Evolutionary conservation across 2,888 invertebrate genomes (phyloP).

Genomic region (Drosophila colorata): DNA sequence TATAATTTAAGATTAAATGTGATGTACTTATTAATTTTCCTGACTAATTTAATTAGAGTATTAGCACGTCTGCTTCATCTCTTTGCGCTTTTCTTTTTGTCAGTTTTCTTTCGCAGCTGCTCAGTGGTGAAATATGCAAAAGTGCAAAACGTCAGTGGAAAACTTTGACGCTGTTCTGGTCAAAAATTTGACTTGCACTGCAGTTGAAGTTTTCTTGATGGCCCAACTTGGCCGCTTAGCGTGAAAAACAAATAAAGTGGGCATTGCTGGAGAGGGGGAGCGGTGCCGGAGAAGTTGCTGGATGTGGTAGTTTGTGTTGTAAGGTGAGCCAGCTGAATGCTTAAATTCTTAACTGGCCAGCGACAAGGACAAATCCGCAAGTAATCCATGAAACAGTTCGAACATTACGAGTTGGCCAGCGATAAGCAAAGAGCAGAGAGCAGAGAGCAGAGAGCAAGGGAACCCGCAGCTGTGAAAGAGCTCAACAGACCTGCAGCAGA

Average conservation of each 20-base stretch:
- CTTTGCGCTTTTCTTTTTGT: conserved; percentile 16
- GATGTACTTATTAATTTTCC: too few relatives aligned
- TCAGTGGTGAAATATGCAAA: conserved; percentile 75
- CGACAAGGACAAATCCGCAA: conserved; percentile 74
- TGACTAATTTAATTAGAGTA: conserved; percentile 15
- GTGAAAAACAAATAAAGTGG: conserved; percentile 77
- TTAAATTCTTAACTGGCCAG: conserved; percentile 57
- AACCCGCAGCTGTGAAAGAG: conserved; percentile 40
- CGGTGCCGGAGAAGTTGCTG: neutral
- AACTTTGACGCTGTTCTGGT: conserved; percentile 76
- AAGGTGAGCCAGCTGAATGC: conserved; percentile 42
- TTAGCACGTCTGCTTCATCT: neutral
- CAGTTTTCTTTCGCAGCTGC: conserved; percentile 54
- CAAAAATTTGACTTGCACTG: conserved; percentile 76
- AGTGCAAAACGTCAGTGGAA: conserved; percentile 73
- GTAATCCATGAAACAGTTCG: conserved; percentile 73
- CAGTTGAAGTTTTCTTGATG: conserved; percentile 80
- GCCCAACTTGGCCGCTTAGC: conserved; percentile 70
- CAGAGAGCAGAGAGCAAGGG: neutral
- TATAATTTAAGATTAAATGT: too few relatives aligned
- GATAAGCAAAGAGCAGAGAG: conserved; percentile 53
- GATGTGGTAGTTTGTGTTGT: conserved; percentile 19
- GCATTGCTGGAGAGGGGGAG: conserved; percentile 15
- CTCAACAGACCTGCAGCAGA: conserved; percentile 35
- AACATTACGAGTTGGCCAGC: conserved; percentile 58